Conservation (phyloP, 2,888 invertebrate species). For the Lithophane ornitopus region DNA sequence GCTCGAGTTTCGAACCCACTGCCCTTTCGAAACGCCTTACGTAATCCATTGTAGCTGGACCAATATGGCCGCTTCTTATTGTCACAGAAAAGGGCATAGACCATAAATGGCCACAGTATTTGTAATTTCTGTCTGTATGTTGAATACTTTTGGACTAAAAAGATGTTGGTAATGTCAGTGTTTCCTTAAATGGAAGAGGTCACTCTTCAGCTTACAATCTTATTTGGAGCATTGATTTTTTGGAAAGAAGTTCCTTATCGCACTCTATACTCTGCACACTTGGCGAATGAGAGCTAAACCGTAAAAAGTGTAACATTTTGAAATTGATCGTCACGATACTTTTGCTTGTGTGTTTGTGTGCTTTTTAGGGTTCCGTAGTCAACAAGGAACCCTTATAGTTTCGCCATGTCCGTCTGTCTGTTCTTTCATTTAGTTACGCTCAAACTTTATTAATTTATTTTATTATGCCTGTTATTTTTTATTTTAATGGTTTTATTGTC, state of each 20-base stretch:
- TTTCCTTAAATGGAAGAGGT: constrained; percentile 7
- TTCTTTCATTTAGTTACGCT: no score
- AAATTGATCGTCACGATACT: not conserved
- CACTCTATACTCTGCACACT: not conserved
- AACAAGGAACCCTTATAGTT: no score
- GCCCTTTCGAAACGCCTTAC: constrained; percentile 48
- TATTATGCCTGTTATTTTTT: no score
- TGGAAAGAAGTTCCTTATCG: not conserved
- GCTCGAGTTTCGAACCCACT: constrained; percentile 45
- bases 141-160: constrained; percentile 8
- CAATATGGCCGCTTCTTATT: constrained; percentile 21
- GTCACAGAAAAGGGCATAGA: constrained; percentile 42
- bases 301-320: not conserved
- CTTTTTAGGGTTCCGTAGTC: no score
- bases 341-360: not conserved
- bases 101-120: constrained; percentile 42
- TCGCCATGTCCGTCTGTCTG: no score
- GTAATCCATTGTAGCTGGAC: constrained; percentile 46
- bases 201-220: not conserved
- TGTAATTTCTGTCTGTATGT: constrained; percentile 38
- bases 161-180: not conserved
- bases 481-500: no score
- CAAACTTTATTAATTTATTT: no score
- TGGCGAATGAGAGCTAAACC: not conserved
- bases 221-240: constrained; percentile 2